Conservation (phyloP, 2,113 vertebrate species). For the Muntiacus reevesi region DNA sequence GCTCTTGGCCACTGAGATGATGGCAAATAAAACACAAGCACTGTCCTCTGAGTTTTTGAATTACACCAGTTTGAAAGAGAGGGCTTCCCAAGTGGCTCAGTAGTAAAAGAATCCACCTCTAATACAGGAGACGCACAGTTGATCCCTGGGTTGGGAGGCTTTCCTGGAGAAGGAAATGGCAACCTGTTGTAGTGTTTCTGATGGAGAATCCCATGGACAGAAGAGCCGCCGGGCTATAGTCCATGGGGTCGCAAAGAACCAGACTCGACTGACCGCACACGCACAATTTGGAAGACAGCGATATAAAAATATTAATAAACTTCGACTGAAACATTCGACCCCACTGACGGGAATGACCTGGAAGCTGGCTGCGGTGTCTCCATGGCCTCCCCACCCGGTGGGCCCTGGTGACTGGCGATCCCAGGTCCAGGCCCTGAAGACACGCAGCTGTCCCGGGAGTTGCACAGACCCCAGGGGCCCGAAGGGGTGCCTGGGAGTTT, state of each 20-base stretch:
- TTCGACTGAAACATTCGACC: too few species aligned
- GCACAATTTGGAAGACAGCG: neutral
- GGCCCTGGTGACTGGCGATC: rapidly evolving
- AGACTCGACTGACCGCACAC: neutral
- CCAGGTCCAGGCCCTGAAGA: rapidly evolving
- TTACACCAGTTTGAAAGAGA: neutral
- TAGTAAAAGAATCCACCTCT: neutral
- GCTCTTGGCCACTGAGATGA: rapidly evolving
- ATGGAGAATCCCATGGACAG: neutral
- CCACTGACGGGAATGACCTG: rapidly evolving
- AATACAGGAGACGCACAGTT: rapidly evolving
- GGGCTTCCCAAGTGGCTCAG: neutral
- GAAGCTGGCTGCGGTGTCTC: rapidly evolving
- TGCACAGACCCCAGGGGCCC: neutral
- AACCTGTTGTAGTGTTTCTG: neutral
- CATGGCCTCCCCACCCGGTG: rapidly evolving
- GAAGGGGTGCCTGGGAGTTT: rapidly evolving
- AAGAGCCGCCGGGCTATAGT: neutral
- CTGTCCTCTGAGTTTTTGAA: neutral
- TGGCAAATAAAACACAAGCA: neutral
- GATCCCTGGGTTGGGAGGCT: neutral
- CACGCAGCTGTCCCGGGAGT: neutral
- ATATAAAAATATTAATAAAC: neutral
- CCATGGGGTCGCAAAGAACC: neutral
- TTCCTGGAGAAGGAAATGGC: neutral